Evolutionary conservation across 2,113 vertebrate species (phyloP).

Genomic region (Ameiurus melas): DNA sequence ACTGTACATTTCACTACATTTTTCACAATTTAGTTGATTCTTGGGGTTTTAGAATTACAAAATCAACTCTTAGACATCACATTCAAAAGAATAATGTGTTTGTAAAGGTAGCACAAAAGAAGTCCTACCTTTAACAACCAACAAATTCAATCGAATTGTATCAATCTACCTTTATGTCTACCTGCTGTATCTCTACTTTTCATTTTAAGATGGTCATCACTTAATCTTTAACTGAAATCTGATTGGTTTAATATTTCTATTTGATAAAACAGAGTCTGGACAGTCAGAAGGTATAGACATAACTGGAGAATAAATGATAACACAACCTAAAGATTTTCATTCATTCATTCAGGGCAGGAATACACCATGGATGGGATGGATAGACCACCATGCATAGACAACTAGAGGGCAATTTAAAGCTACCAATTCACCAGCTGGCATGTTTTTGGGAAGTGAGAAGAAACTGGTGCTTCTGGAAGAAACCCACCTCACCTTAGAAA

Average conservation of each 20-base stretch:
- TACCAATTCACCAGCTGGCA: neutral
- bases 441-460: neutral
- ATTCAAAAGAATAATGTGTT: neutral
- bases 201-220: neutral
- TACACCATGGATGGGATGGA: neutral
- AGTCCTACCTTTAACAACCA: neutral
- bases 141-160: neutral
- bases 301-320: neutral
- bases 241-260: slow-evolving; percentile 3
- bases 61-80: neutral
- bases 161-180: neutral
- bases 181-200: neutral
- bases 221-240: neutral
- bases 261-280: neutral
- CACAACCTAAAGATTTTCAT: neutral
- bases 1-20: neutral
- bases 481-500: neutral
- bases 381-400: neutral
- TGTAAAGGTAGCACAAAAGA: neutral
- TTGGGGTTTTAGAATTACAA: neutral
- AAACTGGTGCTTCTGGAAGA: neutral
- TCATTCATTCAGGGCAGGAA: neutral
- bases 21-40: neutral
- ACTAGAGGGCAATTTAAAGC: neutral
- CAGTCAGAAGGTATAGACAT: neutral